Percentiles rank a stretch among this genome's conserved stretches.
These are phyloP conservation scores for Drosophila peninsularis DNA, from an alignment of 2,888 invertebrate species.

Conservation along the genomic window DNA sequence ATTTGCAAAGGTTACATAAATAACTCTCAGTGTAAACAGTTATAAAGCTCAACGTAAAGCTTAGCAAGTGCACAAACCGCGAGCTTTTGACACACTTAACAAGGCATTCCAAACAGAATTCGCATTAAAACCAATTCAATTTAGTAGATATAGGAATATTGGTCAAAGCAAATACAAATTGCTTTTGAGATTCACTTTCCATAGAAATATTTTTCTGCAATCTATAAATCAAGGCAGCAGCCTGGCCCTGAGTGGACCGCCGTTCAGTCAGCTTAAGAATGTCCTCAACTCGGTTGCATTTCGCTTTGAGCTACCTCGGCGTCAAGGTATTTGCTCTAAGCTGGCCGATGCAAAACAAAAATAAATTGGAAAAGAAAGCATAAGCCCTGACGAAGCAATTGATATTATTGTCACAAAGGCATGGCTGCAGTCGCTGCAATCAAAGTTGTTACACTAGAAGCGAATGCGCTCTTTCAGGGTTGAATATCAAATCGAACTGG, in stretches of 20 bases:
- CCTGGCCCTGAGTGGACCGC: neutral
- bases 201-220: neutral
- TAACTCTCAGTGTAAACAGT: slow-evolving; percentile 9
- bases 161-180: neutral
- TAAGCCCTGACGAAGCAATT: slow-evolving; percentile 2
- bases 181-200: neutral
- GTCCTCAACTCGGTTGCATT: slow-evolving; percentile 1
- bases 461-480: neutral
- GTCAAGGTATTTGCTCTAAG: slow-evolving; percentile 11
- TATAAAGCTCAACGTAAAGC: slow-evolving; percentile 30
- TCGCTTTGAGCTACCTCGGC: neutral
- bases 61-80: slow-evolving; percentile 37
- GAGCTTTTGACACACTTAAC: slow-evolving; percentile 5
- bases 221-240: neutral
- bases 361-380: slow-evolving; percentile 3
- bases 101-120: neutral
- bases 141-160: neutral
- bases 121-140: neutral
- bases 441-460: neutral
- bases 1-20: neutral
- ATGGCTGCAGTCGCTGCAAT: neutral
- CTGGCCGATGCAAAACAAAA: slow-evolving; percentile 27
- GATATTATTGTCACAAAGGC: slow-evolving; percentile 21
- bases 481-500: neutral
- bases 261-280: slow-evolving; percentile 8